phyloP scores from a whole-genome alignment of 1,140 invertebrate genomes.

The Zeugodacus cucurbitae region DNA sequence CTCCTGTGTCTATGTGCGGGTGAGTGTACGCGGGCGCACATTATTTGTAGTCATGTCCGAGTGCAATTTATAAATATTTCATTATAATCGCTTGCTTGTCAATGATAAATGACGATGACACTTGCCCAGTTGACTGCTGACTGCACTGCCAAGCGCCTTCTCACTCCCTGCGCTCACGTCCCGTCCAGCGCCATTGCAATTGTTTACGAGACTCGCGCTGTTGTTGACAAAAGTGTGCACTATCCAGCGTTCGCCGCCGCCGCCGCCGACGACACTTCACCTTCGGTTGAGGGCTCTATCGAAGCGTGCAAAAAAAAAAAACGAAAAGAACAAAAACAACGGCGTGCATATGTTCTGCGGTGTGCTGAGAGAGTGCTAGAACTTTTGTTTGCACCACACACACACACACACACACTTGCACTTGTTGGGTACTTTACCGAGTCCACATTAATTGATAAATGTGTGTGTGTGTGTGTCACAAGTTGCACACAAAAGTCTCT shows the following conservation, averaged over 20 bases:
- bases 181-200: not conserved
- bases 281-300: not conserved
- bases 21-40: not conserved
- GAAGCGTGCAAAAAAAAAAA: not conserved
- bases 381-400: not conserved
- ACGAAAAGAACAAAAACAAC: not conserved
- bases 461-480: too few relatives aligned
- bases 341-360: not conserved
- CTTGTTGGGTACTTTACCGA: too few relatives aligned
- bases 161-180: not conserved
- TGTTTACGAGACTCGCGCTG: not conserved
- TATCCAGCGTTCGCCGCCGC: not conserved
- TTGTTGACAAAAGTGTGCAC: not conserved
- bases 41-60: conserved; percentile 8
- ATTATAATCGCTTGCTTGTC: conserved; percentile 16
- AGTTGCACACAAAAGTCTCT: too few relatives aligned
- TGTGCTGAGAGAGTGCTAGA: not conserved
- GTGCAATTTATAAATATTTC: conserved; percentile 32
- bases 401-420: too few relatives aligned
- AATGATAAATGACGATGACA: conserved; percentile 32
- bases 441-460: too few relatives aligned
- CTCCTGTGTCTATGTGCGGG: not conserved
- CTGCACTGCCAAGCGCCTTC: not conserved
- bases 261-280: not conserved
- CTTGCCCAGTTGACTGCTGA: not conserved